Base-by-base conservation (phyloP, 2,888 invertebrate genomes). In the Cheiracanthium punctorium region DNA sequence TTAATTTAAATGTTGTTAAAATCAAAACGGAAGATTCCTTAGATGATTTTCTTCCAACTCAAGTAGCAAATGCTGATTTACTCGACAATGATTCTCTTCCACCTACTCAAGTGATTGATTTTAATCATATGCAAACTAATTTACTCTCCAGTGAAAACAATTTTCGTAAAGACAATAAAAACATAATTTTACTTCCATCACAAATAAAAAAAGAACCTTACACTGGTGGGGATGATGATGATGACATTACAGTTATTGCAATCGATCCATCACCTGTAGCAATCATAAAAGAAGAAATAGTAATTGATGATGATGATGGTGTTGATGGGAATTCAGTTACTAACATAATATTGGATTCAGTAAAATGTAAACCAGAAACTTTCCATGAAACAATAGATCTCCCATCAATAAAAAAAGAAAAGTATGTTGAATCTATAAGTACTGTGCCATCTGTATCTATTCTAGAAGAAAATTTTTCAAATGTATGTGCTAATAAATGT, bases 31-130 rank as follows among this genome's bases (percentile, higher is more conserved):
- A 28, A 64, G n/a, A 28, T 28, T 1, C 41, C 0, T 33, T n/a
- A 41, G 43, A 76, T 41, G 43, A 76, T 10, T 33, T n/a, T 32
- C 43, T 76, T 43, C 17, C 43, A 17, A 67, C 43, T 43, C 76
- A 76, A 29, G 28, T 20, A 12, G 1, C 12, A 12, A 67, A 12
- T 67, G 14, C 30, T 67, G 17, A 32, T 67, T 32, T 30, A 1
- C 32, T 32, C 0, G 17, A 67, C 4, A 17, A 67, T 67, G 67
- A 4, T 32, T 29, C 67, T 67, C 4, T 52, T 10, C n/a, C n/a
- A 7, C 7, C 52, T 14, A 52, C 52, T 20, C 24, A 52, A 7
- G 10, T 37, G 4, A 37, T 37, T 37, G 37, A 37, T 37, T 4
- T 10, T 37, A 37, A 37, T 37, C 37, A 37, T 37, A 37, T 7